Base-by-base conservation (phyloP, 2,113 vertebrate species). In the Prolemur simus region DNA sequence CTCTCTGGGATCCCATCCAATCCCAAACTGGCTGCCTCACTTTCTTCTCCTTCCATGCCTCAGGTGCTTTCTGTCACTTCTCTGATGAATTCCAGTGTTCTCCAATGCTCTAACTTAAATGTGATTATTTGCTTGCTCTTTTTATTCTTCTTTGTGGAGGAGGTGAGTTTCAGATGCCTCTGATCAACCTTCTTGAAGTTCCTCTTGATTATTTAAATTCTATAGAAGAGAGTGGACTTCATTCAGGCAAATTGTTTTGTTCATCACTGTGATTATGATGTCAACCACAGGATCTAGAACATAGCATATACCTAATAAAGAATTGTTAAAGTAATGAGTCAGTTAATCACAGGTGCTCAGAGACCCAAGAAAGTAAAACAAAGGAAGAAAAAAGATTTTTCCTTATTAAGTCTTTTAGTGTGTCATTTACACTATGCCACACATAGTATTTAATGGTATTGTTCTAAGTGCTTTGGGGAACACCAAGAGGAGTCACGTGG, bases 331-430 rank as follows among this genome's bases (percentile, higher is more conserved):
- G 34, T 32, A 87, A 58, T 68, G 73, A 83, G 66, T 21, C 45
- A 90, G 5, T 49, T 3, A 3, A 76, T 52, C 54, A 80, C 6
- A 73, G 52, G 32, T 91, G 49, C 78, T 78, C 45, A 77, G 89
- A 95, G 52, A 68, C 13, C 4, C 3, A 69, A 39, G 27, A 94
- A 87, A 77, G 85, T 83, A 94, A 42, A 18, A 83, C 25, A 87
- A 89, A 92, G 63, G 4, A 78, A 71, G 20, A 64, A 76, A n/a
- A 6, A 66, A 58, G 52, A n/a, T 66, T 60, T 97, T 96, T 81
- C 17, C 32, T 93, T 73, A 27, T 58, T 77, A 64, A 54, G 21
- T 18, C 7, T n/a, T 95, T 80, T 27, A 56, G 5, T 34, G 17
- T 45, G 4, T 8, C 15, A 14, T 32, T 54, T 9, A 63, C 60